Conservation (phyloP, 1,140 invertebrate species). For the Drosophila mayri region DNA sequence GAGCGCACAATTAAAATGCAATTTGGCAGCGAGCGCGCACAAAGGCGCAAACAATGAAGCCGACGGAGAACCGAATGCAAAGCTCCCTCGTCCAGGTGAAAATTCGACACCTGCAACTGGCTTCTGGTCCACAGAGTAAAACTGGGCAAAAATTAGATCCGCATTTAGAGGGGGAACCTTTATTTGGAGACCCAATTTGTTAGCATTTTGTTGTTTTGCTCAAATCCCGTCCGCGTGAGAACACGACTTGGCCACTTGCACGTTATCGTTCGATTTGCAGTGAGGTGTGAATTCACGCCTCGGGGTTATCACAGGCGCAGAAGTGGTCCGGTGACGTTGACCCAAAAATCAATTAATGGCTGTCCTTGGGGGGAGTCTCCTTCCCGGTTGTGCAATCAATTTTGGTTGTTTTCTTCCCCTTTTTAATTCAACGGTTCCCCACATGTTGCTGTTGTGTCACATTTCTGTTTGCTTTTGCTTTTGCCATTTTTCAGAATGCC, state of each 20-base stretch:
- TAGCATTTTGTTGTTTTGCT: constrained; percentile 5
- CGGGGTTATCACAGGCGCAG: constrained; percentile 5
- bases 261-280: constrained; percentile 22
- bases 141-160: constrained; percentile 4
- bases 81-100: constrained; percentile 12
- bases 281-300: constrained; percentile 22
- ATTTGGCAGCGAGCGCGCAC: constrained; percentile 54
- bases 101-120: constrained; percentile 37
- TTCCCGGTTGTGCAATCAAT: constrained; percentile 22
- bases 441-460: constrained; percentile 36
- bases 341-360: constrained; percentile 48
- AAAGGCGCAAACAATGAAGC: constrained; percentile 44
- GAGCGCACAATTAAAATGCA: constrained; percentile 77
- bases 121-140: constrained; percentile 4
- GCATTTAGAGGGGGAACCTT: constrained; percentile 28
- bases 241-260: neutral
- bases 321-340: too few relatives aligned
- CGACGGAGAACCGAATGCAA: constrained; percentile 22
- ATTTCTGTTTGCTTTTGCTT: constrained; percentile 19
- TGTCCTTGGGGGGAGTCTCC: constrained; percentile 15
- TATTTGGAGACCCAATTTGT: constrained; percentile 11
- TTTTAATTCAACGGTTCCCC: constrained; percentile 46
- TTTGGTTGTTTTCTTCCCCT: constrained; percentile 24
- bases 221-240: neutral
- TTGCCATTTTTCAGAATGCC: constrained; percentile 27